Base-by-base conservation (phyloP, 2,888 invertebrate genomes). In the Chymomyza procnemis region DNA sequence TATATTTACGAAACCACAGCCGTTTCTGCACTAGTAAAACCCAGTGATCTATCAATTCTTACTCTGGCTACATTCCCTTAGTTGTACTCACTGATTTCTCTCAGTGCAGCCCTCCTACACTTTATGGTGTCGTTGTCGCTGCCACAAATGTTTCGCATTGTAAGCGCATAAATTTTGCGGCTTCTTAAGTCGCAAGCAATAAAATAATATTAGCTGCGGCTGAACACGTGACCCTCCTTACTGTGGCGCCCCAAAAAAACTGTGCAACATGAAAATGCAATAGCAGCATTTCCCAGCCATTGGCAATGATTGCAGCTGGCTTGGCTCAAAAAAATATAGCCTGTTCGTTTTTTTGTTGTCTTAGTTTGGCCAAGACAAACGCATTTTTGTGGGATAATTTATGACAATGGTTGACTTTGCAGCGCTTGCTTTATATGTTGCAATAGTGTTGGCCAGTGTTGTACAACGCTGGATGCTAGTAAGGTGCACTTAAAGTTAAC, bases 121-220 rank as follows among this genome's bases (percentile, higher is more conserved):
- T 41, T 69, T 26, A 22, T 19, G 9, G 60, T 52, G 59, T 56
- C 68, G 46, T 34, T 68, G 59, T 59, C 64, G 59, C 52, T 67
- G 60, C 58, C 55, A 59, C 63, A 67, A 59, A 50, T 48, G 19
- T 9, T 63, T 67, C 74, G 75, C 84, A 84, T 84, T 86, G 79
- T 87, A 86, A 87, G 87, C 87, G 85, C 86, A 84, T 87, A 87
- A 84, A 84, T 86, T 84, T 87, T 86, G 86, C 79, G 88, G 88
- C 84, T 84, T 84, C 86, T 87, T 84, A 87, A 84, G 84, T 84
- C 86, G 79, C 86, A 84, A 75, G 84, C 88, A 84, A 84, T 84
- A 84, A 87, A 84, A 84, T 87, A 87, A 86, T 87, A 84, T 84
- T 84, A 84, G 84, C 86, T 86, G 87, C 87, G 83, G 19, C 21